A percentile compares a stretch with the other conserved stretches of the same genome.
Conservation (phyloP, 2,113 vertebrate species). For the chimpanzee (Pan troglodytes) region NHGRI_mPanTro3-v2.1_pri NC_072401.2:53958501-53959000, state of each 20-base stretch:
- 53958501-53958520: neutral
- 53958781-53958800: neutral
- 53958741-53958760: too few relatives aligned
- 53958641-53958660: neutral
- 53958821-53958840: neutral
- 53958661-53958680: neutral
- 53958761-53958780: too few relatives aligned
- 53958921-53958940: neutral
- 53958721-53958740: neutral
- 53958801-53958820: neutral
- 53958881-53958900: too few relatives aligned
- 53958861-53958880: neutral
- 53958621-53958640: neutral
- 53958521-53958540: neutral
- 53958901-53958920: neutral
- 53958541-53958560: neutral
- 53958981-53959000: neutral
- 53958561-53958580: neutral
- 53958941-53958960: neutral
- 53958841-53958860: neutral
- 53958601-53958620: neutral
- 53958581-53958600: neutral
- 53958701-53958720: neutral
- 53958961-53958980: neutral
- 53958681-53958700: neutral